phyloP scores from a whole-genome alignment of 2,888 invertebrate genomes.

The Leucophenga montana region DNA sequence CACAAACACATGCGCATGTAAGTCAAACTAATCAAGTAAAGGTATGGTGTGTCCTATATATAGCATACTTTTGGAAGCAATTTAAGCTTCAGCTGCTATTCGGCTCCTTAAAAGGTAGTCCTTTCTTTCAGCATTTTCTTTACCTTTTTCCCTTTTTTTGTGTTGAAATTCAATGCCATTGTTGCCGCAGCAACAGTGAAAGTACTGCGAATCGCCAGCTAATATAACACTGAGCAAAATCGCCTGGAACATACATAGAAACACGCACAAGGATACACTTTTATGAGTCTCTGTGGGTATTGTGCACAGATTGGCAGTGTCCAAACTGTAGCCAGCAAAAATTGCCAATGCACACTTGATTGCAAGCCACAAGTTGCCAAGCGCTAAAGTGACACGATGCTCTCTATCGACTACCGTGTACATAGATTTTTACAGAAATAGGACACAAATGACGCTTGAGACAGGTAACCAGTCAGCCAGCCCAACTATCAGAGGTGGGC shows the following conservation, averaged over 20 bases:
- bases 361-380: constrained; percentile 1
- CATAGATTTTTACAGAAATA: neutral
- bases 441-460: neutral
- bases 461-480: neutral
- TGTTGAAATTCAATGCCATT: neutral
- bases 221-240: neutral
- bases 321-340: neutral
- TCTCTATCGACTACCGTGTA: neutral
- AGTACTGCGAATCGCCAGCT: neutral
- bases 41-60: neutral
- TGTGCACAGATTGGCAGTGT: neutral
- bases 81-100: no score
- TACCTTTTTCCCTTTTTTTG: no score
- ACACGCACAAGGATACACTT: no score
- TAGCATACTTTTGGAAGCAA: no score
- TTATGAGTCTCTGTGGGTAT: neutral
- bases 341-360: neutral
- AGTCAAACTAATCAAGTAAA: neutral
- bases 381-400: neutral
- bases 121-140: no score
- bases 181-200: neutral
- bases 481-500: neutral
- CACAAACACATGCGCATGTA: no score
- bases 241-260: no score
- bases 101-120: no score